Base-by-base conservation (phyloP, 2,888 invertebrate genomes). In the Nycteola revayana region DNA sequence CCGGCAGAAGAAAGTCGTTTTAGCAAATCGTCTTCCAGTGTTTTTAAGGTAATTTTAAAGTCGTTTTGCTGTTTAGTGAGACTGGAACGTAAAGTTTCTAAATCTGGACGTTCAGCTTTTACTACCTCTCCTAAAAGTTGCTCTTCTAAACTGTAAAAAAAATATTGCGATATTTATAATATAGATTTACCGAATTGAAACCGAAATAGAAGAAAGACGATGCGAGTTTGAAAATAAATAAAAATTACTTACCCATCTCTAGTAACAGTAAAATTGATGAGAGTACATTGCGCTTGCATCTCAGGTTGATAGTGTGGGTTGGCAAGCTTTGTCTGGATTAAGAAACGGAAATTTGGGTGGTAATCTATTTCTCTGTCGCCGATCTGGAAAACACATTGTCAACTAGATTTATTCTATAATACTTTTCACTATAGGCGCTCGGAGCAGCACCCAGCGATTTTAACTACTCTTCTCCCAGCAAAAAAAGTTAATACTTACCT, bases 261-360 rank as follows among this genome's bases (percentile, higher is more conserved):
- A 0, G 98, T 98, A 1, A 98, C 98, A 1, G 98, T 98, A 65
- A 98, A 98, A 81, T 98, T 98, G 44, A 98, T 97, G 8, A 98
- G 90, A 0, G 98, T 98, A 4, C 97, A 95, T 83, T 98, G 98
- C 0, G 98, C 98, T 80, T 98, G 98, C 93, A 98, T 95, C 84
- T 98, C 98, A 0, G 98, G 98, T 69, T 98, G 96, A 73, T 97
- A 98, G 83, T 98, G 98, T 0, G 98, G 98, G 85, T 98, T 98
- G 1, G 96, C 97, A 42, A 98, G 81, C 80, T 98, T 98, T 0
- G 98, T 98, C 72, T 98, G 98, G 0, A 98, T 75, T 46, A 98
- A 93, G 2, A 98, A 86, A 6, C 94, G 91, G 83, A 98, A 98
- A 27, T 88, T 90, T 0, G 92, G 92, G 81, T 96, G 93, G 75